Evolutionary conservation across 2,797 vertebrate species (phyloP), one percentile per base, ranked within the genome.

Genomic region (Danio kyathit): DNA sequence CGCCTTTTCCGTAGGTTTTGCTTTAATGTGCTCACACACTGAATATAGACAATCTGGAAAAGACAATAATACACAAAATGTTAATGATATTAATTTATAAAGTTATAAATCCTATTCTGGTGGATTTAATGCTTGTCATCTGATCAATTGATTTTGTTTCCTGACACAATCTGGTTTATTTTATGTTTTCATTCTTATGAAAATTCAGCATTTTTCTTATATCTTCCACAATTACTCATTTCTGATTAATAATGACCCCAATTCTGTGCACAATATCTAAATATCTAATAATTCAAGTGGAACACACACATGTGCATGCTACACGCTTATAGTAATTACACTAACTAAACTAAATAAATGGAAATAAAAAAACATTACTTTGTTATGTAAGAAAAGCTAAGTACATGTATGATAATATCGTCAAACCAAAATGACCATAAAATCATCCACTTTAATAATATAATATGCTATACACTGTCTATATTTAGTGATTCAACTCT

Each of bases 1-100:
- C 79, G 79, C 17, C 69, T 81, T 40, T 77, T 51, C 8, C 82
- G 74, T 3, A 48, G 4, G 64, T 40, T 69, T 5, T 19, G 52
- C 67, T 67, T 57, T 10, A 43, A 67, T 5, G 14, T 0, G 7
- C 43, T 59, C 40, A 44, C 21, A 38, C 3, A 16, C 1, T 69
- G 43, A 69, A 77, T 38, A 2, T 52, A 69, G 5, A 49, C 43
- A 69, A 4, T 40, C 75, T 57, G 52, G 5, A 59, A 52, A 16
- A 54, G 0, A 64, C 49, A 52, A 7, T 21, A 64, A 17, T 4
- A 8, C 29, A 52, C 11, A 49, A 46, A 51, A 52, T 13, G 17
- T 44, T 17, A 16, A 1, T 29, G 29, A 29, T 29, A 29, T 29
- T 13, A 9, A 14, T 48, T 38, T 10, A 40, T 54, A 2, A 19